Evolutionary conservation across 2,888 invertebrate genomes (phyloP), one percentile per base, ranked within the genome.

Genomic region (Unio pictorum): DNA sequence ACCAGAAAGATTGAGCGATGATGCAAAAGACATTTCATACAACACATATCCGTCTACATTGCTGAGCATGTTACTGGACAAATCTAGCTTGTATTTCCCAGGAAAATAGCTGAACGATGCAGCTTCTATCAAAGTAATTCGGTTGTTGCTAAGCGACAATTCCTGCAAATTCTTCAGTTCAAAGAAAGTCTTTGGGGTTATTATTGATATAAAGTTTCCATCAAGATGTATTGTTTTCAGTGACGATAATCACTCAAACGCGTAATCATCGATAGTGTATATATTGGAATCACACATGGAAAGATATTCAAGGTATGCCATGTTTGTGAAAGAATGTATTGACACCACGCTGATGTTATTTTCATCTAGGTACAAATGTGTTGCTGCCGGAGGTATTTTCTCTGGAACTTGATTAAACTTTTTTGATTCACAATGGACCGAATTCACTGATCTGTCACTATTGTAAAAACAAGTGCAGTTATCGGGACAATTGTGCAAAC

Each of bases 11-110:
- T 68, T 64, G 4, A 81, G 61, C n/a, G 72, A 73, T 18, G 69
- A 67, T 26, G 81, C 64, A 6, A 28, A n/a, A 17, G 70, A 55
- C 28, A 78, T 65, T 4, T 59, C 57, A 2, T 66, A 30, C 20
- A 82, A 73, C n/a, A 74, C 66, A 20, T 72, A 62, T 3, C 66
- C 60, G 26, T 78, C 75, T 57, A 82, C 67, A 0, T 61, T 66
- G 20, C 60, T 57, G 23, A 83, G 72, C 11, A 69, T 55, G 34
- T 83, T 83, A n/a, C 79, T 72, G 55, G 75, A 64, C 3, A 82
- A 68, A 56, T 69, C 70, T 3, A 34, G 8, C 34, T 34, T 34
- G 34, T 34, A 34, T 34, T 7, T 34, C 34, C 1, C 34, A 34
- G 34, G 34, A 34, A 34, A 34, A 34, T 34, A 8, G 8, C 34